Evolutionary conservation across 2,888 invertebrate species (phyloP), one percentile per base, ranked within the genome.

Genomic region (Scaptomyza tumidula): DNA sequence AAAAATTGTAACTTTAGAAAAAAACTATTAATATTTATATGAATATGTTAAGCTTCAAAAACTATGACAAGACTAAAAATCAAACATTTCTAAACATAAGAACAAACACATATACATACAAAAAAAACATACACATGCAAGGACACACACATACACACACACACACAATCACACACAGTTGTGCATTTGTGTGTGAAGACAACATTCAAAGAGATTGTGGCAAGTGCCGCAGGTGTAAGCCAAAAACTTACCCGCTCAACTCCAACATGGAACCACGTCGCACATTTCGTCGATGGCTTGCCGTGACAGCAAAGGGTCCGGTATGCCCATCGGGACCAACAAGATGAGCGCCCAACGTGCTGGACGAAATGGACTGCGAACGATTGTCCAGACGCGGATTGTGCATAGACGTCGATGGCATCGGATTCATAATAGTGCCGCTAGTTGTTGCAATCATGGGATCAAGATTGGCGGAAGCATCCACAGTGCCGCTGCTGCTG

Each of bases 251-350:
- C 95, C 95, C 95, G 88, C 95, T 95, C 55, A 97, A 93, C 91
- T 97, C 97, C 91, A 97, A 93, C 96, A 97, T 96, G 54, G 97
- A 97, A 76, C 96, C 96, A 80, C 96, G 93, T 85, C 96, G 93
- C 74, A 95, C 94, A 89, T 95, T 95, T 19, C 95, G 94, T 49
- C 95, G 93, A 89, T 95, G 95, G 77, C 94, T 94, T 49, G 95
- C 94, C 0, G 95, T 95, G 0, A 95, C 94, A 29, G 95, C 94
- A 33, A 95, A 93, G 2, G 95, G 95, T 55, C 94, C 94, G 6
- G 94, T 93, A 88, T 94, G 94, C 91, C 87, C 94, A 19, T 90
- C 90, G 14, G 84, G 65, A 5, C 82, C 81, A 5, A 89, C 71
- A 86, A 89, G 93, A 63, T 86, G 84, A 24, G 62, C 45, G 60